phyloP scores from a whole-genome alignment of 2,113 vertebrate genomes.

The Eptatretus burgeri region DNA sequence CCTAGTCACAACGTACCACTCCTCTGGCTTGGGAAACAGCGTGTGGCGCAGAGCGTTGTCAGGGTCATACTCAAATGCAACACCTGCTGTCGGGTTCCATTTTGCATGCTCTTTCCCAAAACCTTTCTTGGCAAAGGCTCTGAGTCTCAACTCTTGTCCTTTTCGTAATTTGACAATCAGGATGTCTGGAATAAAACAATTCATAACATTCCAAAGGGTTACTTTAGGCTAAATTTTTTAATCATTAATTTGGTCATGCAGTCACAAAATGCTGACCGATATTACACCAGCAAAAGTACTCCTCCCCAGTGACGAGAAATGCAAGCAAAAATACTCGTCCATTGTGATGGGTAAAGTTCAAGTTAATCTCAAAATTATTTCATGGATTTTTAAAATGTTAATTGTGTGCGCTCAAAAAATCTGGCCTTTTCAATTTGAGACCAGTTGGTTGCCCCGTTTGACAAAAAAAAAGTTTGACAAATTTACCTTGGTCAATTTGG shows the following conservation, averaged over 20 bases:
- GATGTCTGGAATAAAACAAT: conserved; percentile 29
- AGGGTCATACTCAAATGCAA: conserved; percentile 81
- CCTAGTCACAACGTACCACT: conserved; percentile 29
- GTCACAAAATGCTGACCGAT: fast-evolving
- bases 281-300: not conserved
- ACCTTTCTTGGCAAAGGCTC: conserved; percentile 84
- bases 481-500: too few relatives aligned
- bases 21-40: conserved; percentile 67
- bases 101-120: conserved; percentile 95
- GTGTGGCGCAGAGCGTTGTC: conserved; percentile 82
- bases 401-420: too few relatives aligned
- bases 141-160: conserved; percentile 62
- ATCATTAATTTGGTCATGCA: not conserved
- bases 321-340: not conserved
- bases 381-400: too few relatives aligned
- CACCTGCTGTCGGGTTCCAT: conserved; percentile 85
- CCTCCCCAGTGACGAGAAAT: not conserved
- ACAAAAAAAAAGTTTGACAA: too few relatives aligned
- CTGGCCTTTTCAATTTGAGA: too few relatives aligned
- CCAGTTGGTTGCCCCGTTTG: too few relatives aligned
- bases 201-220: too few relatives aligned
- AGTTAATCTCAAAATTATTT: too few relatives aligned
- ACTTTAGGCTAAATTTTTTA: too few relatives aligned
- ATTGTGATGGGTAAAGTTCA: not conserved
- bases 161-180: conserved; percentile 78